Evolutionary conservation across 2,888 invertebrate species (phyloP).

Genomic region (Lithosia quadra): DNA sequence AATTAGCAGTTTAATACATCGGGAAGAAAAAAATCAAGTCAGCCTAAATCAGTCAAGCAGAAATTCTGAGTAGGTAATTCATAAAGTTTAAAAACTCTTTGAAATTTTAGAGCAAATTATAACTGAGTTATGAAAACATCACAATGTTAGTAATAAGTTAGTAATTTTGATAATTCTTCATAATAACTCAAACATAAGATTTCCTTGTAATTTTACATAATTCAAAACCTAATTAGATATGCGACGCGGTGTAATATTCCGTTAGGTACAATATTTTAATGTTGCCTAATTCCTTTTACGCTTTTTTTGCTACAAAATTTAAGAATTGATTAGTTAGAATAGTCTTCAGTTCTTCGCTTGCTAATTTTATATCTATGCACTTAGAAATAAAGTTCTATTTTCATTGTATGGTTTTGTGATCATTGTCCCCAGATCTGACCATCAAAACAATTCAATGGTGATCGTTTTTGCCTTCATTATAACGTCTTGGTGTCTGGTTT

Average conservation of each 20-base stretch:
- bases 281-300: conserved; percentile 15
- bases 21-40: too few species aligned
- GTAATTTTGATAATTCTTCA: neutral
- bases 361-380: neutral
- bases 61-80: too few species aligned
- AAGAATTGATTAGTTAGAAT: conserved; percentile 6
- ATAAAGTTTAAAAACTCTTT: too few species aligned
- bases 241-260: conserved; percentile 30
- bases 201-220: conserved; percentile 22
- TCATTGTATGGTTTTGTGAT: conserved; percentile 30
- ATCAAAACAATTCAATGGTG: conserved; percentile 47
- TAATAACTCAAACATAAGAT: conserved; percentile 3
- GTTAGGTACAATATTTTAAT: conserved; percentile 24
- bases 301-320: conserved; percentile 15
- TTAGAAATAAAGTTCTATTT: conserved; percentile 35
- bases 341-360: conserved; percentile 24
- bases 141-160: neutral
- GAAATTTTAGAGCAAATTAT: too few species aligned
- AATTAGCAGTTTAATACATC: too few species aligned
- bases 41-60: too few species aligned
- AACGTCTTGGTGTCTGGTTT: conserved; percentile 53
- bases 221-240: conserved; percentile 30
- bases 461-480: conserved; percentile 51
- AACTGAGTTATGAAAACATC: too few species aligned
- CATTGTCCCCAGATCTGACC: conserved; percentile 50